Evolutionary conservation across 2,888 invertebrate species (phyloP).

Genomic region (Uropetala carovei): DNA sequence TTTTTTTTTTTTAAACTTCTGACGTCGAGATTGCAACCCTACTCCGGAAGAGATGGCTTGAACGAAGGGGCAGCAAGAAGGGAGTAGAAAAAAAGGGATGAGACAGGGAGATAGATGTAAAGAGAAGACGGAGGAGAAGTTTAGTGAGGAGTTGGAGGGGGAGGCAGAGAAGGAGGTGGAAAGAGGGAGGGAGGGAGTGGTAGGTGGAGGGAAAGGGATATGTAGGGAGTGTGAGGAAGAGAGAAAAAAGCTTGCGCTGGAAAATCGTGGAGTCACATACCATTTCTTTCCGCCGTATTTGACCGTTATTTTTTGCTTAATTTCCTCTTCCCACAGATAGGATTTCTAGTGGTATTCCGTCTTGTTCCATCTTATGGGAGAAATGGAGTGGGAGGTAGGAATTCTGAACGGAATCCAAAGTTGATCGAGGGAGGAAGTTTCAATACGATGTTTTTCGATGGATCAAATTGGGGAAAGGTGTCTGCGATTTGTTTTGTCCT

Average conservation of each 20-base stretch:
- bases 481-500: too few species aligned
- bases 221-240: background rate
- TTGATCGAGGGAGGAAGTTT: background rate
- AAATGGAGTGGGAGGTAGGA: background rate
- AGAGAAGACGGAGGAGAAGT: background rate
- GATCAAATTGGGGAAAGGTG: background rate
- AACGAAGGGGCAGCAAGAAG: background rate
- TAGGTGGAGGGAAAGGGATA: background rate
- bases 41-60: background rate
- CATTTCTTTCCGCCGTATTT: background rate
- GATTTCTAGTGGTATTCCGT: background rate
- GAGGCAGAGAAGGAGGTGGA: background rate
- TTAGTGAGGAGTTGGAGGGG: background rate
- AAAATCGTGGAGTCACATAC: background rate
- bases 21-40: background rate
- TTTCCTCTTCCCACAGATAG: background rate
- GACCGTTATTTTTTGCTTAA: background rate
- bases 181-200: background rate
- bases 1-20: background rate
- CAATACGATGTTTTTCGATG: background rate
- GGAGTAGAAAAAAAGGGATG: background rate
- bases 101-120: background rate
- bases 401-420: background rate
- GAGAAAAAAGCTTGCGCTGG: background rate
- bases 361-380: background rate